Evolutionary conservation across 2,113 vertebrate species (phyloP).

Genomic region (Lampris incognitus): DNA sequence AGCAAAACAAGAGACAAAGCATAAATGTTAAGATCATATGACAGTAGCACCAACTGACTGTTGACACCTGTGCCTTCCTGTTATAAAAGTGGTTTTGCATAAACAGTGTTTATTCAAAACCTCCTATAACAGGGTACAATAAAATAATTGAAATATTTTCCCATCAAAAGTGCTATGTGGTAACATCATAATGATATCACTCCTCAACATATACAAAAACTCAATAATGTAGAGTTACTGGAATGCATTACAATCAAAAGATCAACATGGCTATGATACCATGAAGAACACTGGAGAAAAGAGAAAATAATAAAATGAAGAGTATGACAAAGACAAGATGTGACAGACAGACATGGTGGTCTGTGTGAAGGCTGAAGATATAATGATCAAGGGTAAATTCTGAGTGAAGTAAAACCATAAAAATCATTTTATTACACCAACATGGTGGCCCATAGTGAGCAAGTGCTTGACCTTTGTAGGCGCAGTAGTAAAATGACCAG

Average conservation of each 20-base stretch:
- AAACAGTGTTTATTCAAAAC: slow-evolving; percentile 1
- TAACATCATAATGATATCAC: too few species aligned
- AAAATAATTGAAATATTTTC: too few species aligned
- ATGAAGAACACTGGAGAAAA: not conserved
- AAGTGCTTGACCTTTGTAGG: not conserved
- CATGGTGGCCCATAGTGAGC: slow-evolving; percentile 8
- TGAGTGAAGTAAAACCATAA: slow-evolving; percentile 17
- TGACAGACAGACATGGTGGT: slow-evolving; percentile 6
- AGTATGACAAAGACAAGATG: slow-evolving; percentile 14
- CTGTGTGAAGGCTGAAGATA: slow-evolving; percentile 15
- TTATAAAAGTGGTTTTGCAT: not conserved
- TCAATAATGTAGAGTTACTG: too few species aligned
- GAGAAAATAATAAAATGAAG: not conserved
- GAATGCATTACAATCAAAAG: too few species aligned
- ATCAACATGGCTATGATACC: not conserved
- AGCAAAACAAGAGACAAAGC: slow-evolving; percentile 44
- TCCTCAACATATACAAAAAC: too few species aligned
- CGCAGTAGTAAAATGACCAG: slow-evolving; percentile 6
- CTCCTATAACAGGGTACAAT: not conserved
- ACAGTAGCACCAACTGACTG: not conserved
- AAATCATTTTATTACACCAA: not conserved
- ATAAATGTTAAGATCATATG: not conserved
- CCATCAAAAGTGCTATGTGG: too few species aligned
- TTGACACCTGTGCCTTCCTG: not conserved
- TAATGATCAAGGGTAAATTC: slow-evolving; percentile 5